Percentiles rank a stretch among this genome's conserved stretches.
phyloP scores from a whole-genome alignment of 2,797 vertebrate genomes.

The Margarornis squamiger region DNA sequence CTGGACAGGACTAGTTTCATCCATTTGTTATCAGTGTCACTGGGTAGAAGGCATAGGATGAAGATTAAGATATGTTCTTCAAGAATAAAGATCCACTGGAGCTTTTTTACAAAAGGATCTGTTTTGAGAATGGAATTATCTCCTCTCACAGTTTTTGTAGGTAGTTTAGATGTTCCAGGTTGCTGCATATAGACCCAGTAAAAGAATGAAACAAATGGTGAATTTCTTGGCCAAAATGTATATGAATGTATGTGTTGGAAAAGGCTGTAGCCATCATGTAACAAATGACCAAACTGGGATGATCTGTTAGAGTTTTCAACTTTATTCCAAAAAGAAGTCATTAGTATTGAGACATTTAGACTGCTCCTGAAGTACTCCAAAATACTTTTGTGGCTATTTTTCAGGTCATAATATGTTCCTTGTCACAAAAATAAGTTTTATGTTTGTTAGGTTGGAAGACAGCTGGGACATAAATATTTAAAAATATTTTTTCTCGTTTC shows the following conservation, averaged over 20 bases:
- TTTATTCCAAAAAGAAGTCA: neutral
- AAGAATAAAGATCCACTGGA: neutral
- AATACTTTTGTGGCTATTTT: neutral
- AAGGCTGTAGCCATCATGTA: neutral
- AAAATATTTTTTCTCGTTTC: neutral
- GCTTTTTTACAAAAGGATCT: neutral
- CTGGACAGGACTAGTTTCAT: neutral
- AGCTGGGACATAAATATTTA: neutral
- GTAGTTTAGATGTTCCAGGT: neutral
- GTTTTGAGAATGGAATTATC: neutral
- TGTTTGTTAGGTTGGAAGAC: neutral
- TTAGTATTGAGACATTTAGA: neutral
- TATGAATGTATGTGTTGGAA: neutral
- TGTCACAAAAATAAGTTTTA: neutral
- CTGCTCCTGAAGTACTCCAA: neutral
- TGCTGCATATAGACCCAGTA: neutral
- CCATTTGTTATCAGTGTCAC: neutral
- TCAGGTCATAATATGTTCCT: neutral
- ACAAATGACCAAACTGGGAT: neutral
- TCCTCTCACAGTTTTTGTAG: neutral
- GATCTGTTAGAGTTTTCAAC: neutral
- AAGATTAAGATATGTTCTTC: neutral
- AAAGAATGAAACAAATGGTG: slow-evolving; percentile 43
- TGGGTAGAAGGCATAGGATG: neutral
- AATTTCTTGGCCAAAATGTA: slow-evolving; percentile 15